These are phyloP conservation scores for Pristionchus pacificus DNA, from an alignment of 1,140 invertebrate species.

Conservation along the genomic window DNA sequence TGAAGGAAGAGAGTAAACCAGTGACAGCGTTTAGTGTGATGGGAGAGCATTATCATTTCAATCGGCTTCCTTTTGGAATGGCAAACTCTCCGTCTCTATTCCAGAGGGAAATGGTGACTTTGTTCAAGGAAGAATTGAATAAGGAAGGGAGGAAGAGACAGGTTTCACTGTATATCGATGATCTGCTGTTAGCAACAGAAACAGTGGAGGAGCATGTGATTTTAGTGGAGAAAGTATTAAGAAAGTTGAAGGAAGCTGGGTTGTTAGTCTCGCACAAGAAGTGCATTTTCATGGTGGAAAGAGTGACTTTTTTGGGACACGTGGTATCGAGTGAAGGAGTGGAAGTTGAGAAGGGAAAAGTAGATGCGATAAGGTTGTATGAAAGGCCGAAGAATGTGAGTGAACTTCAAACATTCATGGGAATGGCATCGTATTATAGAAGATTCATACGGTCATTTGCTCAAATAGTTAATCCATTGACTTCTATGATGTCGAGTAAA, in stretches of 20 bases:
- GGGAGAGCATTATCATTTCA: neutral
- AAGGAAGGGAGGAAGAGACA: neutral
- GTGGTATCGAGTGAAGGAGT: conserved; percentile 4
- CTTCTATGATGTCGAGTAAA: conserved; percentile 19
- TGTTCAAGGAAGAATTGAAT: conserved; percentile 8
- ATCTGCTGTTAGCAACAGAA: conserved; percentile 14
- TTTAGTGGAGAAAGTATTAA: neutral
- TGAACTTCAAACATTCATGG: conserved; percentile 16
- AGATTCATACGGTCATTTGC: conserved; percentile 26
- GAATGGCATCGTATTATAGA: conserved; percentile 14
- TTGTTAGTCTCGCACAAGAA: neutral
- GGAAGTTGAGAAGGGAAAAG: conserved; percentile 2
- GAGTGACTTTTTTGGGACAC: conserved; percentile 15
- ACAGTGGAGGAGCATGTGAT: conserved; percentile 1
- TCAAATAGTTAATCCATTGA: conserved; percentile 20
- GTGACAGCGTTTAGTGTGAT: neutral
- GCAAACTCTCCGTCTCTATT: conserved; percentile 4
- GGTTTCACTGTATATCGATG: conserved; percentile 17
- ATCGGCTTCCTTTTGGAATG: neutral
- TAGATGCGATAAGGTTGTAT: conserved; percentile 4
- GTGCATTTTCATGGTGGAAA: conserved; percentile 1
- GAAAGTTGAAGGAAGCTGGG: neutral
- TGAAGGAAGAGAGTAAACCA: too few species aligned
- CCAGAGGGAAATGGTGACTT: conserved; percentile 25
- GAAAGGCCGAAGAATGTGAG: neutral